Evolutionary conservation across 2,888 invertebrate genomes (phyloP), one percentile per base, ranked within the genome.

Genomic region (Andrena dorsata): DNA sequence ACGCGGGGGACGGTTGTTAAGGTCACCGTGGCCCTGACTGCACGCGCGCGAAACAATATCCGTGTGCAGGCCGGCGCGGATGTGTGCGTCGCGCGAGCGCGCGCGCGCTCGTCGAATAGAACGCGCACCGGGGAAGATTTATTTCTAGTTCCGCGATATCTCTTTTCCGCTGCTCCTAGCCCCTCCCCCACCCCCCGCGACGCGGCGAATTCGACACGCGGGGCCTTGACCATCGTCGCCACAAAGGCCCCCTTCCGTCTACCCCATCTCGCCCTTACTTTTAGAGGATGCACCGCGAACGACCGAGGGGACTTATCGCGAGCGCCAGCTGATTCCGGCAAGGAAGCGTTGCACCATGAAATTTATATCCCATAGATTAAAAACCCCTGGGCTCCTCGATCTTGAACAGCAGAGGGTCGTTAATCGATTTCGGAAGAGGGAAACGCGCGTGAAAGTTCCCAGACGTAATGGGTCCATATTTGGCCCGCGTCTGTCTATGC

Each of bases 1-100:
- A 41, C 41, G 41, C 41, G 41, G 86, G 88, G 91, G 94, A 94
- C 94, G 94, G 94, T 94, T 94, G 94, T 92, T 95, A 95, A 95
- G 95, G 95, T 95, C 95, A 95, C 94, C 94, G 95, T 95, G 95
- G 95, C 95, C 95, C 95, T 94, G 94, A 94, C 93, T 94, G 94
- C 94, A 94, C 94, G 94, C 93, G 94, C 94, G 94, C 91, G 89
- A 90, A 90, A 90, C 90, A 89, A 90, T 91, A 89, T 91, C 88
- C 89, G 84, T 89, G 87, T 83, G 88, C 85, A 85, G 80, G 68
- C 83, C 83, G 86, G 74, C 83, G 72, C 72, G 51, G 6, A 30
- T 20, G 69, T 75, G 32, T 69, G 53, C 23, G 28, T 0, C 56
- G 53, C 10, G n/a, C 56, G 10, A 13, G 35, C 23, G 6, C 51